Percentiles rank a stretch among this genome's conserved stretches.
These are phyloP conservation scores for Malacoraja senta DNA, from an alignment of 2,797 vertebrate species.

Conservation along the genomic window DNA sequence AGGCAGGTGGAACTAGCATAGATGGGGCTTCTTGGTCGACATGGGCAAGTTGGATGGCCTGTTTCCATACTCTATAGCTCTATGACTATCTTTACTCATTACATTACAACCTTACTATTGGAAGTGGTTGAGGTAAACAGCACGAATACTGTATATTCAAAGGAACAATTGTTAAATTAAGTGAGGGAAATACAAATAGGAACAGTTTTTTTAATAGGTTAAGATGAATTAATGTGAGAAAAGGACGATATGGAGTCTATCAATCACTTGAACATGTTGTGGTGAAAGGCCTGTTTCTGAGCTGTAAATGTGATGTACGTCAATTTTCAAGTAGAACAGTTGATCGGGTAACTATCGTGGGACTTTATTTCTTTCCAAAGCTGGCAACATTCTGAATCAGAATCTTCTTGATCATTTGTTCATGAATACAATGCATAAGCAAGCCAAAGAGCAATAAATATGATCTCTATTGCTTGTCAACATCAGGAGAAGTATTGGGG, in stretches of 20 bases:
- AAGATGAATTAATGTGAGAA: background rate
- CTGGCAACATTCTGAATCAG: background rate
- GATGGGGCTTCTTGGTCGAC: too few relatives aligned
- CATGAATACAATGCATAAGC: background rate
- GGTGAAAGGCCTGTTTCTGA: too few relatives aligned
- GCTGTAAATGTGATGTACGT: background rate
- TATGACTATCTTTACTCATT: too few relatives aligned
- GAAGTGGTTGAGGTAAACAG: too few relatives aligned
- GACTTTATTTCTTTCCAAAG: background rate
- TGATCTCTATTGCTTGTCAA: background rate
- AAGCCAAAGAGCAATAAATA: background rate
- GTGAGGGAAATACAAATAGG: too few relatives aligned
- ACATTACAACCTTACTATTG: too few relatives aligned
- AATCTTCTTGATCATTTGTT: background rate
- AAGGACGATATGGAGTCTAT: background rate
- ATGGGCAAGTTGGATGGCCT: too few relatives aligned
- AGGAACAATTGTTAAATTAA: too few relatives aligned
- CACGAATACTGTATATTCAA: too few relatives aligned
- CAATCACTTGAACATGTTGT: too few relatives aligned
- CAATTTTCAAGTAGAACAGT: background rate
- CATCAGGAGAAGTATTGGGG: background rate
- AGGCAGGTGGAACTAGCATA: too few relatives aligned
- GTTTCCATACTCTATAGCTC: too few relatives aligned
- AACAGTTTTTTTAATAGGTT: background rate
- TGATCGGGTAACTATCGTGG: background rate